These are phyloP conservation scores for Cheilinus undulatus DNA, from an alignment of 2,113 vertebrate genomes.

Conservation along the genomic window DNA sequence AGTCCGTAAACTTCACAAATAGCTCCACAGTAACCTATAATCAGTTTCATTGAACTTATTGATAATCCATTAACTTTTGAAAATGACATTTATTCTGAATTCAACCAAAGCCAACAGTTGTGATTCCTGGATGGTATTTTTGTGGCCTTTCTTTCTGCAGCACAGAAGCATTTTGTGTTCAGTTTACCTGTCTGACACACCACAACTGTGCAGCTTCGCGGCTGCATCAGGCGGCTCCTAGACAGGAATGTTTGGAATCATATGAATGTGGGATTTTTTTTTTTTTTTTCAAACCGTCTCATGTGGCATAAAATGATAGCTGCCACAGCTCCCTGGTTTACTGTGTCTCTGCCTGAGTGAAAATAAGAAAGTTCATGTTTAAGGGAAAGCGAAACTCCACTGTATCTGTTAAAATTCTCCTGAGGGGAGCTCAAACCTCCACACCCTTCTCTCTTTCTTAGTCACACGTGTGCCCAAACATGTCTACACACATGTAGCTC, in stretches of 20 bases:
- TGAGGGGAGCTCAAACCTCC: background rate
- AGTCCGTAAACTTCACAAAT: no score
- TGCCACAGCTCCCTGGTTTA: background rate
- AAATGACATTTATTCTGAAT: no score
- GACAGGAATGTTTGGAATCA: conserved; percentile 29
- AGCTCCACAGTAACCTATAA: no score
- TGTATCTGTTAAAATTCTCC: background rate
- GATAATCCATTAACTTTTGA: no score
- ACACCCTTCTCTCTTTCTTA: background rate
- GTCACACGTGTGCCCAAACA: no score
- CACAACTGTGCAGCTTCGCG: background rate
- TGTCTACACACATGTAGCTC: no score
- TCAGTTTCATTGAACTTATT: no score
- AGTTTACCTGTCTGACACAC: background rate
- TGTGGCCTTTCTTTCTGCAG: background rate
- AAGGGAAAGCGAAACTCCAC: background rate
- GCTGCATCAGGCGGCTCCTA: background rate
- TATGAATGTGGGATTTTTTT: background rate
- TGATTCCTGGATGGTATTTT: background rate
- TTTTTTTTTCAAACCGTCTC: background rate
- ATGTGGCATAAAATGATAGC: background rate
- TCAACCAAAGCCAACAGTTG: background rate
- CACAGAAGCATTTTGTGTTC: background rate
- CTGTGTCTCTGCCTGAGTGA: background rate
- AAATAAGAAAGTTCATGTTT: background rate